phyloP scores from a whole-genome alignment of 64 coral and sea anemone genomes.

The Trachythela sp. region DNA sequence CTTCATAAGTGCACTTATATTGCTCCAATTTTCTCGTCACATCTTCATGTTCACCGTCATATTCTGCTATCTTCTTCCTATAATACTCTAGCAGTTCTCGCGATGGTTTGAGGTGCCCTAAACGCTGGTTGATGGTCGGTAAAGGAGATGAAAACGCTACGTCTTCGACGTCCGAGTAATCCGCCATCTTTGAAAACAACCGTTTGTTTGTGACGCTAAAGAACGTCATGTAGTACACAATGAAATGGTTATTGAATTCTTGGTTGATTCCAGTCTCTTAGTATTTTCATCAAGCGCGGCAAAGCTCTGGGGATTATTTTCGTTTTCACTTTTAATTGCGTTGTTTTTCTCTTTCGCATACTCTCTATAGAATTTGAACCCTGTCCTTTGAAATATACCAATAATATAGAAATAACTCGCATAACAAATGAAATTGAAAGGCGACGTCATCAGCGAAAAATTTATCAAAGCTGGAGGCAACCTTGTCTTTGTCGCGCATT shows the following conservation, averaged over 20 bases:
- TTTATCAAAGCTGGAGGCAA: too few relatives aligned
- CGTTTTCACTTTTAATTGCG: too few relatives aligned
- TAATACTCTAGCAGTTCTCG: slow-evolving; percentile 94
- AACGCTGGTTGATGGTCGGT: slow-evolving; percentile 83
- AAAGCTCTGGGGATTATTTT: too few relatives aligned
- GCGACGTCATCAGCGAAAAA: too few relatives aligned
- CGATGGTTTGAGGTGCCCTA: slow-evolving; percentile 87
- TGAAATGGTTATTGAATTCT: not conserved
- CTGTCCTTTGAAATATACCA: too few relatives aligned
- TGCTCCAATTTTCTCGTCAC: slow-evolving; percentile 79
- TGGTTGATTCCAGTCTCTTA: not conserved
- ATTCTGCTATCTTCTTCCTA: slow-evolving; percentile 95
- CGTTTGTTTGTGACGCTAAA: not conserved
- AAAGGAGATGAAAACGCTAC: slow-evolving; percentile 47
- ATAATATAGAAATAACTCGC: too few relatives aligned
- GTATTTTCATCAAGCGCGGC: too few relatives aligned
- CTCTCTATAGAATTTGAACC: too few relatives aligned
- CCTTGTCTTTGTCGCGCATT: too few relatives aligned
- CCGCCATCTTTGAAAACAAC: slow-evolving; percentile 58
- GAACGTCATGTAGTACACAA: not conserved
- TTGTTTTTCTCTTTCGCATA: too few relatives aligned
- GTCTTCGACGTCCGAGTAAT: not conserved
- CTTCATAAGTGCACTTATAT: slow-evolving; percentile 97
- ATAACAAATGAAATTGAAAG: too few relatives aligned
- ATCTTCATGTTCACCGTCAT: slow-evolving; percentile 93